Percentiles rank a stretch among this genome's conserved stretches.
Conservation (phyloP, 2,888 invertebrate genomes). For the Mythimna impura region DNA sequence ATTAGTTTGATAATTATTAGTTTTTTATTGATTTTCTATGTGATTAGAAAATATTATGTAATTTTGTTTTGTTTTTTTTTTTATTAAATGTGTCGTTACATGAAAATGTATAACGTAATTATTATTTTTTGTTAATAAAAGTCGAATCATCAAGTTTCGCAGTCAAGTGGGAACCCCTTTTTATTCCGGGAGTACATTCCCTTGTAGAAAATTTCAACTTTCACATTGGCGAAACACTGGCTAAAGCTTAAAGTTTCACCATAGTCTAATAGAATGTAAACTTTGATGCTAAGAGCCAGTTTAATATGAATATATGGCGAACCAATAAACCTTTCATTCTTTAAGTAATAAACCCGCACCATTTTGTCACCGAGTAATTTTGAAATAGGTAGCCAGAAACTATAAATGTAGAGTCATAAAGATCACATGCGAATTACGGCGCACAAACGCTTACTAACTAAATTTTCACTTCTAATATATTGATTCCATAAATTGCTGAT, state of each 20-base stretch:
- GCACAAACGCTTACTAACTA: neutral
- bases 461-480: neutral
- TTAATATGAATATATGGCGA: neutral
- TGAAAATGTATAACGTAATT: no score
- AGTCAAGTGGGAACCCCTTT: no score
- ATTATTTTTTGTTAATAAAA: no score
- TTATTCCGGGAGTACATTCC: neutral
- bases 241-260: neutral
- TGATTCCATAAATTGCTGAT: neutral
- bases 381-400: constrained; percentile 14
- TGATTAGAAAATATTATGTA: no score
- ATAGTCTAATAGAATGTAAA: neutral
- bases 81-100: no score
- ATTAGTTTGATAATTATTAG: no score
- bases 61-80: no score
- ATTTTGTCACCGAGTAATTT: constrained; percentile 12
- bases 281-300: neutral
- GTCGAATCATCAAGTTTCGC: no score
- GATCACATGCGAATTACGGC: constrained; percentile 25
- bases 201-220: neutral
- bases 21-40: no score
- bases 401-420: constrained; percentile 22
- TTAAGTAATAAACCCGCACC: neutral
- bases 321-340: constrained; percentile 16
- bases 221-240: neutral